Percentiles rank a stretch among this genome's conserved stretches.
phyloP scores from a whole-genome alignment of 2,888 invertebrate genomes.

The Dione juno region DNA sequence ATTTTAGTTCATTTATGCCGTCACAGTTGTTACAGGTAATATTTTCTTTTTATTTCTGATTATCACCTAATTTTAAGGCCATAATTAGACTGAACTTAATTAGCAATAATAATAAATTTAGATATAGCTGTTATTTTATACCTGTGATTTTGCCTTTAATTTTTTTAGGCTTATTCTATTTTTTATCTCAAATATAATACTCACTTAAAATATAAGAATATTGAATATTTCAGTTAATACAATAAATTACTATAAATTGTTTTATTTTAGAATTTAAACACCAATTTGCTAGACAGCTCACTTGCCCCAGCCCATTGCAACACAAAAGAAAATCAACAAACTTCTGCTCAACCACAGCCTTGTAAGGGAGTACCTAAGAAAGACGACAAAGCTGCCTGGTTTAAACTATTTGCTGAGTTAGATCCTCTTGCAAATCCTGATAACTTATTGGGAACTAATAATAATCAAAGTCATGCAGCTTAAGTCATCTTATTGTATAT shows the following conservation, averaged over 20 bases:
- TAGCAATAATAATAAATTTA: no score
- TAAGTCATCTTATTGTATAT: no score
- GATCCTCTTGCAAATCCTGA: conserved; percentile 96
- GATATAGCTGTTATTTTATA: no score
- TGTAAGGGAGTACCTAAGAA: conserved; percentile 68
- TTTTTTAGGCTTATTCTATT: no score
- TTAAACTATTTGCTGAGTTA: conserved; percentile 95
- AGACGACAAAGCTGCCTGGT: conserved; percentile 87
- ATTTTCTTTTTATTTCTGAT: neutral
- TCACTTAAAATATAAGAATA: no score
- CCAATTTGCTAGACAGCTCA: conserved; percentile 57
- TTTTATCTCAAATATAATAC: no score
- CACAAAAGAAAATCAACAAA: conserved; percentile 43
- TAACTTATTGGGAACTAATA: conserved; percentile 70
- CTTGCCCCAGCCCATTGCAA: conserved; percentile 54
- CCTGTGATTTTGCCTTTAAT: no score
- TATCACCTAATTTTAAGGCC: neutral
- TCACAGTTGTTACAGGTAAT: conserved; percentile 76
- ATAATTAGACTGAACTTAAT: neutral
- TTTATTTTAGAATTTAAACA: conserved; percentile 60
- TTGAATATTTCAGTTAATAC: no score
- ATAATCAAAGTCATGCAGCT: conserved; percentile 80
- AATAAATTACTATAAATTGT: no score
- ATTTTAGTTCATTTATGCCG: conserved; percentile 77
- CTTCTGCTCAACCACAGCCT: conserved; percentile 23